phyloP scores from a whole-genome alignment of 2,113 vertebrate species.

The Colinus virginianus region DNA sequence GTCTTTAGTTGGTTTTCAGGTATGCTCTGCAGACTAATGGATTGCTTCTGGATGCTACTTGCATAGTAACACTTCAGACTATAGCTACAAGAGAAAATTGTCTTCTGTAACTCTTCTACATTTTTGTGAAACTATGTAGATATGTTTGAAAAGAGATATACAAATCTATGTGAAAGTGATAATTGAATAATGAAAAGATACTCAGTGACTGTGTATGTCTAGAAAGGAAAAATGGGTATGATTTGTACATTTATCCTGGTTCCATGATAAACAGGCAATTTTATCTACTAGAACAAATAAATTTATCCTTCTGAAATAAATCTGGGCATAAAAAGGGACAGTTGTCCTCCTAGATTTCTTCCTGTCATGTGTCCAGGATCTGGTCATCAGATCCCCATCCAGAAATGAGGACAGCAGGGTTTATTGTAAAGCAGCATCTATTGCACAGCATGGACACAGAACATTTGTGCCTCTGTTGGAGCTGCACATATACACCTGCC shows the following conservation, averaged over 20 bases:
- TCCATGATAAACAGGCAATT: accelerated
- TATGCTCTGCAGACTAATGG: not conserved
- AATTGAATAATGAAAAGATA: not conserved
- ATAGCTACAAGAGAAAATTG: not conserved
- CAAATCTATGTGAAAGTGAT: not conserved
- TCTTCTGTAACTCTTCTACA: not conserved
- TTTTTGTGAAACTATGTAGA: not conserved
- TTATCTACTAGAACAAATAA: not conserved
- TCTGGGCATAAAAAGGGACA: not conserved
- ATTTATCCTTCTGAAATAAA: not conserved
- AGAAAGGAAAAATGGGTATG: not conserved
- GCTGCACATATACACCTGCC: not conserved
- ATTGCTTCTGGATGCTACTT: not conserved
- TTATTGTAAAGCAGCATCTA: not conserved
- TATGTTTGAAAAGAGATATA: not conserved
- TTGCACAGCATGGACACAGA: not conserved
- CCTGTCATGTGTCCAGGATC: not conserved
- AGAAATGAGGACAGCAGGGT: not conserved
- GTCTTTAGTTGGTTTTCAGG: not conserved
- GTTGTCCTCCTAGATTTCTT: not conserved
- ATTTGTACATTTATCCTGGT: not conserved
- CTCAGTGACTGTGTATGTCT: accelerated
- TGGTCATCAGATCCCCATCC: not conserved
- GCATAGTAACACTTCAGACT: not conserved
- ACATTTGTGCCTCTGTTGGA: not conserved